Base-by-base conservation (phyloP, 37 sponge, comb jelly and placozoan species). In the Beroe forskalii region DNA sequence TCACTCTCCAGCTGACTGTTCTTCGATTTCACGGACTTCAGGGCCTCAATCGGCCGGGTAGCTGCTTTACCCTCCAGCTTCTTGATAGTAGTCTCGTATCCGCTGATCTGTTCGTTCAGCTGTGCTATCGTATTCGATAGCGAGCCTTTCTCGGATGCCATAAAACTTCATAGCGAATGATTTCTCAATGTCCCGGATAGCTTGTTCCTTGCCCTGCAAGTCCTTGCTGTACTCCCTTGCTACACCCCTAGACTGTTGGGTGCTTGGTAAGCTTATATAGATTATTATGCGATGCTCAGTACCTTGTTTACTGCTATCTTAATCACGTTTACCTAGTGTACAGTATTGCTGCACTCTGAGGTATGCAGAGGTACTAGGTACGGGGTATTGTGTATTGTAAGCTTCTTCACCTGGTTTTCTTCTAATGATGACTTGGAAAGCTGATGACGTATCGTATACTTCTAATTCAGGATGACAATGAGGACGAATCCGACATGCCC, bases 401-500 rank as follows among this genome's bases (percentile, higher is more conserved):
- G n/a, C n/a, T n/a, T n/a, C n/a, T n/a, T n/a, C n/a, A n/a, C n/a
- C n/a, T n/a, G n/a, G n/a, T n/a, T n/a, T n/a, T n/a, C n/a, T n/a
- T n/a, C n/a, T n/a, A n/a, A n/a, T n/a, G n/a, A n/a, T n/a, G n/a
- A n/a, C n/a, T n/a, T n/a, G n/a, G n/a, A n/a, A n/a, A n/a, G n/a
- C n/a, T n/a, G n/a, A n/a, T n/a, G n/a, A n/a, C n/a, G n/a, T n/a
- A n/a, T n/a, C n/a, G n/a, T n/a, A n/a, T n/a, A n/a, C n/a, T n/a
- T n/a, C n/a, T n/a, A n/a, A n/a, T n/a, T n/a, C 23, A 89, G 76
- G 89, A 80, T 20, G 62, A 89, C 6, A 91, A 80, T 8, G 91
- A 91, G 23, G 92, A 92, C n/a, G 90, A 92, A 30, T 38, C 75
- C 12, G 40, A 37, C 39, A 72, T 72, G 75, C 75, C 75, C 3